These are phyloP conservation scores for Eleutherodactylus coqui DNA, from an alignment of 2,797 vertebrate genomes.

Conservation along the genomic window DNA sequence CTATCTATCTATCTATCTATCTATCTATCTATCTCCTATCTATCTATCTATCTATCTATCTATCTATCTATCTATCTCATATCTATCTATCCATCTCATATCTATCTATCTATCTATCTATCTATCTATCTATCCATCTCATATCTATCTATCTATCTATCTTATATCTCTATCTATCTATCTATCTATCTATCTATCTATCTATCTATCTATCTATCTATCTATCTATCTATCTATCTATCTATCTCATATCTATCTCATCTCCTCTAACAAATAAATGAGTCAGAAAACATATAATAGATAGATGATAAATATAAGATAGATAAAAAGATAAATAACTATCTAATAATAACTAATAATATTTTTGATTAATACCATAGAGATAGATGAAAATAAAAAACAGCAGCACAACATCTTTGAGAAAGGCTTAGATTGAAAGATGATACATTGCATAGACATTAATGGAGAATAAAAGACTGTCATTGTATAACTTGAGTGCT, in stretches of 20 bases:
- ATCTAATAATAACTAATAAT: too few relatives aligned
- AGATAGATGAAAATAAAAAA: too few relatives aligned
- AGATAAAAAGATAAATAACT: too few relatives aligned
- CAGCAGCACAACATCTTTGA: too few relatives aligned
- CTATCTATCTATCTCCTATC: background rate
- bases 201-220: background rate
- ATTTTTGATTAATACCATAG: too few relatives aligned
- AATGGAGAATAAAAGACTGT: too few relatives aligned
- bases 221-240: background rate
- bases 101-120: conserved; percentile 6
- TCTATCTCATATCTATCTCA: background rate
- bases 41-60: background rate
- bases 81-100: background rate
- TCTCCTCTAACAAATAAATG: background rate
- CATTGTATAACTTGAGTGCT: too few relatives aligned
- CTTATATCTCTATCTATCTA: background rate
- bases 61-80: background rate
- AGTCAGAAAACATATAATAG: too few relatives aligned
- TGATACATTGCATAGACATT: too few relatives aligned
- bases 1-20: background rate
- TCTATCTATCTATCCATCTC: background rate
- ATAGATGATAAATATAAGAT: too few relatives aligned
- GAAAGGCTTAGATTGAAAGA: too few relatives aligned
- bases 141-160: conserved; percentile 2
- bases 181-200: conserved; percentile 1